Conservation (phyloP, 1,140 invertebrate species). For the Drosophila eugracilis region DNA sequence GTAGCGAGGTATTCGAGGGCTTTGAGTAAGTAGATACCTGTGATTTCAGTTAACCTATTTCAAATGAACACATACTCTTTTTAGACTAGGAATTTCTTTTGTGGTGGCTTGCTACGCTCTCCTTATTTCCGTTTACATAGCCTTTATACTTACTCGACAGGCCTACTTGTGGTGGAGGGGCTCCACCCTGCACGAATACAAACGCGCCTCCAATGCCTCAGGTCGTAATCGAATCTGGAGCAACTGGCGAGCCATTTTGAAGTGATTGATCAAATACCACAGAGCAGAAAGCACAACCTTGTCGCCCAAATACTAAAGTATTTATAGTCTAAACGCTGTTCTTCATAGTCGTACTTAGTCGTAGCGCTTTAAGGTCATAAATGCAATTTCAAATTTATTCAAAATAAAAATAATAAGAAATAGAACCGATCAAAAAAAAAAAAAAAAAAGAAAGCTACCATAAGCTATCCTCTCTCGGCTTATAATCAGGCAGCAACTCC, state of each 20-base stretch:
- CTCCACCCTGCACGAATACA: conserved; percentile 78
- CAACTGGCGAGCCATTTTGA: conserved; percentile 69
- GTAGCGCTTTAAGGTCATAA: conserved; percentile 28
- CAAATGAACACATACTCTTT: too few relatives aligned
- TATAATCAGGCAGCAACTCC: conserved; percentile 88
- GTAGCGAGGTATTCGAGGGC: conserved; percentile 85
- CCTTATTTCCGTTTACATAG: conserved; percentile 61
- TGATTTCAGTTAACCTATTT: neutral
- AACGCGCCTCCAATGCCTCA: conserved; percentile 40
- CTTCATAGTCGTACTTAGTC: conserved; percentile 38
- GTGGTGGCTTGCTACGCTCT: conserved; percentile 74
- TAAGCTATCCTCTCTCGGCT: conserved; percentile 84
- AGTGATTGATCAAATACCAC: conserved; percentile 34
- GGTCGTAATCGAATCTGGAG: conserved; percentile 64
- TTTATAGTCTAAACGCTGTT: conserved; percentile 34
- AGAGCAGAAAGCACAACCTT: conserved; percentile 21
- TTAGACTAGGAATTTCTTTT: conserved; percentile 73
- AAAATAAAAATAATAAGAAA: conserved; percentile 23
- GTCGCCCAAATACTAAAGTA: conserved; percentile 44
- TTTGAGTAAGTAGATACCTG: conserved; percentile 74
- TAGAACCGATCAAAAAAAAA: conserved; percentile 11
- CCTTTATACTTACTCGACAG: conserved; percentile 59
- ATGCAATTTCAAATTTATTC: conserved; percentile 40
- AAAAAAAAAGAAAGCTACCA: conserved; percentile 46
- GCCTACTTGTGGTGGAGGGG: conserved; percentile 65